Conservation (phyloP, 2,797 vertebrate species). For the Liasis olivaceus region DNA sequence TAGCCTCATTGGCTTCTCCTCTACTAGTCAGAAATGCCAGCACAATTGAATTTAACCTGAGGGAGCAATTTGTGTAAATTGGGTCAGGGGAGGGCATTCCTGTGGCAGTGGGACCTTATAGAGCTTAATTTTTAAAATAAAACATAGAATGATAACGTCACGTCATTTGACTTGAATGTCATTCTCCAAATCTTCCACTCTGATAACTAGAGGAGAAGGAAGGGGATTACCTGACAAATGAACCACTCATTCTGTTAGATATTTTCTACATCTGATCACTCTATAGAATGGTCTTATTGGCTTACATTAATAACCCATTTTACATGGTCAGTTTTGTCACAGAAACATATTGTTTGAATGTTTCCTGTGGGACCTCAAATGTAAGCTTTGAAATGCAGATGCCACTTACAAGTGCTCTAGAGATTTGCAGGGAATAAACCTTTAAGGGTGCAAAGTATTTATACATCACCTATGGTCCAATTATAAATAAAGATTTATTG, state of each 20-base stretch:
- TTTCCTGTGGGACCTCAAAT: neutral
- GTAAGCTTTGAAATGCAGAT: neutral
- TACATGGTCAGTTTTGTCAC: neutral
- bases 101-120: neutral
- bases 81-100: neutral
- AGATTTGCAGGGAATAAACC: neutral
- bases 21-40: conserved; percentile 40
- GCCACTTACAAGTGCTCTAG: neutral
- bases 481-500: neutral
- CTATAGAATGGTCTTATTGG: neutral
- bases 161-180: neutral
- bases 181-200: neutral
- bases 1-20: conserved; percentile 45
- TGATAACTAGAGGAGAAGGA: neutral
- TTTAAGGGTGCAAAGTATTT: neutral
- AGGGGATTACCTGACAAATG: neutral
- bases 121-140: neutral
- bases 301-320: neutral
- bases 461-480: neutral
- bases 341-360: neutral
- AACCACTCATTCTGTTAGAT: neutral
- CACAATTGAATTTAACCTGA: conserved; percentile 25
- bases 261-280: neutral
- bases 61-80: neutral
- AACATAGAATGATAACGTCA: neutral